Conservation (phyloP, 2,797 vertebrate species). For the Gastrophryne carolinensis region DNA sequence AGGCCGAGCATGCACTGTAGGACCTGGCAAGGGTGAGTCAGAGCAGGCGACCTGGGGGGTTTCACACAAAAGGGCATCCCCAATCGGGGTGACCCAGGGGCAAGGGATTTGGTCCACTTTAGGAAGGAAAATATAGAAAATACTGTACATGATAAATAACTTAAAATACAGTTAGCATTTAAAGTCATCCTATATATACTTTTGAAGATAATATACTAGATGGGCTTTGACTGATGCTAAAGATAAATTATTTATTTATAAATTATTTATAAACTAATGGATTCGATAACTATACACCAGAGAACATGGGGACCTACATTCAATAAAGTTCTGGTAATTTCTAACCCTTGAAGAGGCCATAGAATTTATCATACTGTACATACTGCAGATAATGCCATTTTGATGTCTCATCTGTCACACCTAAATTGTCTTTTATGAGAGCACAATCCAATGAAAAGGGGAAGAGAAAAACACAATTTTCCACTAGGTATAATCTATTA, state of each 20-base stretch:
- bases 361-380: slow-evolving; percentile 7
- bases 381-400: slow-evolving; percentile 6
- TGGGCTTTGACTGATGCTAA: not conserved
- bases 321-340: not conserved
- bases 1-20: too few relatives aligned
- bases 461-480: not conserved
- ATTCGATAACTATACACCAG: not conserved
- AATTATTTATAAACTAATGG: not conserved
- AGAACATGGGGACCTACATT: not conserved
- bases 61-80: too few relatives aligned
- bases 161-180: too few relatives aligned
- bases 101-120: too few relatives aligned
- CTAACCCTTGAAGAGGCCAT: slow-evolving; percentile 5
- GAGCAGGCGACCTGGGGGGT: too few relatives aligned
- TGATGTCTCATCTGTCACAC: slow-evolving; percentile 4
- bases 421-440: not conserved
- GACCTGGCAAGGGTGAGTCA: too few relatives aligned
- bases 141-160: too few relatives aligned
- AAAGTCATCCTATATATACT: too few relatives aligned
- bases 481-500: not conserved
- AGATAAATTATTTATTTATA: not conserved
- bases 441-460: not conserved
- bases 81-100: too few relatives aligned
- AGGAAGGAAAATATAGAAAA: too few relatives aligned
- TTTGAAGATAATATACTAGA: not conserved